phyloP scores from a whole-genome alignment of 1,140 invertebrate species.

The Meteorus sp. region DNA sequence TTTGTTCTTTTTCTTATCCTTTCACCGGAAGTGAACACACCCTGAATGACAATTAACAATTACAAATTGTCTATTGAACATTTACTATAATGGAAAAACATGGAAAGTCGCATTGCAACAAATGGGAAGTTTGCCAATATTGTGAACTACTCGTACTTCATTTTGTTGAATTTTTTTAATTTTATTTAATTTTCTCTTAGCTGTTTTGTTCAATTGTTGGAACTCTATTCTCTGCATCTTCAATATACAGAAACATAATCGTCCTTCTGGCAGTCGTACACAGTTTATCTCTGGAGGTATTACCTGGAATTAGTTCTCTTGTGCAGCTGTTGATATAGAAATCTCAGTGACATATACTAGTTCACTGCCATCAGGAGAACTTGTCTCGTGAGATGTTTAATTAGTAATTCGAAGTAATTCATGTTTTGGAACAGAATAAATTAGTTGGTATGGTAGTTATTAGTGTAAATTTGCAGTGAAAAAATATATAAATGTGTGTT shows the following conservation, averaged over 20 bases:
- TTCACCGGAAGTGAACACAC: too few relatives aligned
- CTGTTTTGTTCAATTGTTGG: too few relatives aligned
- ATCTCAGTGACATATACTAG: slow-evolving; percentile 12
- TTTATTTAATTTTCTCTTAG: not conserved
- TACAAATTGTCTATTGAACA: too few relatives aligned
- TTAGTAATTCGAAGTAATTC: slow-evolving; percentile 31
- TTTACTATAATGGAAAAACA: too few relatives aligned
- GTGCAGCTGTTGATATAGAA: slow-evolving; percentile 34
- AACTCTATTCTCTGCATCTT: slow-evolving; percentile 6
- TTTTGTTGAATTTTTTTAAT: slow-evolving; percentile 9
- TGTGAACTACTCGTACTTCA: not conserved
- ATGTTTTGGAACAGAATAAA: not conserved
- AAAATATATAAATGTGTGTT: not conserved
- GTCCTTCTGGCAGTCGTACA: slow-evolving; percentile 20
- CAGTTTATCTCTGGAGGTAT: slow-evolving; percentile 22
- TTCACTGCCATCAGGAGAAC: too few relatives aligned
- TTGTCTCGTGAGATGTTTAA: slow-evolving; percentile 25
- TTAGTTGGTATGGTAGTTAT: not conserved
- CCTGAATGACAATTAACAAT: too few relatives aligned
- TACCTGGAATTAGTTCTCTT: slow-evolving; percentile 26
- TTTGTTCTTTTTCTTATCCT: too few relatives aligned
- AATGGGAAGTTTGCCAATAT: slow-evolving; percentile 1
- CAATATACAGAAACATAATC: slow-evolving; percentile 13
- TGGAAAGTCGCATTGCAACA: not conserved
- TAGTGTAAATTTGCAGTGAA: not conserved